phyloP scores from a whole-genome alignment of 2,888 invertebrate genomes.

The Diploptera punctata region DNA sequence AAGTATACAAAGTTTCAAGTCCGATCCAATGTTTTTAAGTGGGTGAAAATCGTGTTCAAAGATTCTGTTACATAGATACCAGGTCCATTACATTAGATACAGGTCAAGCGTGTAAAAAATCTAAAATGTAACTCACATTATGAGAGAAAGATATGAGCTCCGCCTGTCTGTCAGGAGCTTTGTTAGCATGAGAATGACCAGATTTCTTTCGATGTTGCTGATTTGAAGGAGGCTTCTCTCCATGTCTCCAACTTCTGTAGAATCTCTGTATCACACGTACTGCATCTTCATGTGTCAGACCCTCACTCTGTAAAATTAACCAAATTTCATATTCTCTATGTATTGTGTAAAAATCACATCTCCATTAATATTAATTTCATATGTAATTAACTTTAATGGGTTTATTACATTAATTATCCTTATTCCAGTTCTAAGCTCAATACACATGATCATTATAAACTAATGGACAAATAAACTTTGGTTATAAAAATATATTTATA shows the following conservation, averaged over 20 bases:
- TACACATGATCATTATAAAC: background rate
- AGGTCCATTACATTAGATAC: no score
- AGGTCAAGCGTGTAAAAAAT: no score
- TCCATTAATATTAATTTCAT: background rate
- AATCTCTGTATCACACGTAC: slow-evolving; percentile 54
- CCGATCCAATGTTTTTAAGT: no score
- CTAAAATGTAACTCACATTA: slow-evolving; percentile 58
- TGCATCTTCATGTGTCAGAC: slow-evolving; percentile 52
- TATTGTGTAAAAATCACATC: background rate
- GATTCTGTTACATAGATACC: no score
- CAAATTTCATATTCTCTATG: background rate
- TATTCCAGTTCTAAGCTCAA: background rate
- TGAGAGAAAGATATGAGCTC: slow-evolving; percentile 62
- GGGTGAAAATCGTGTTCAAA: no score
- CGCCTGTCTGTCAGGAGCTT: slow-evolving; percentile 53
- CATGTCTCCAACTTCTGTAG: slow-evolving; percentile 57
- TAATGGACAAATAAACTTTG: no score
- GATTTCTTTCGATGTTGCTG: slow-evolving; percentile 44
- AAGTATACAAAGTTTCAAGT: no score
- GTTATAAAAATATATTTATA: no score
- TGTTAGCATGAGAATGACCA: slow-evolving; percentile 44
- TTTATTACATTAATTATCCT: no score
- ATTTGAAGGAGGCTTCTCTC: slow-evolving; percentile 42
- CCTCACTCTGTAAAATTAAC: slow-evolving; percentile 53
- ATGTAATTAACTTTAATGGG: no score